phyloP scores from a whole-genome alignment of 2,888 invertebrate genomes.

The Nematopogon swammerdamellus region DNA sequence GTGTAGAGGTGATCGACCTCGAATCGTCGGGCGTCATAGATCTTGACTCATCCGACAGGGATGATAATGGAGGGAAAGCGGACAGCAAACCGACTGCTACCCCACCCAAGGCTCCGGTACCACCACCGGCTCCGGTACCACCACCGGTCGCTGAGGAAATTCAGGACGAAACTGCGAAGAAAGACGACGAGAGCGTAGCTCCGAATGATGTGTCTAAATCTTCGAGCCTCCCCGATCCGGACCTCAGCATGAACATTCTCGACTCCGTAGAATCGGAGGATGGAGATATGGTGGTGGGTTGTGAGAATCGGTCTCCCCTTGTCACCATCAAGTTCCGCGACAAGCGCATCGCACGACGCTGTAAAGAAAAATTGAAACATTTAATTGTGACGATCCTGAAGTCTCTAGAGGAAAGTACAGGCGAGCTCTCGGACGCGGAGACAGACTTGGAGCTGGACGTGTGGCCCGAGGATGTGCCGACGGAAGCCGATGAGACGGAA shows the following conservation, averaged over 20 bases:
- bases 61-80: not conserved
- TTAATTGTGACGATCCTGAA: conserved; percentile 43
- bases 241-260: conserved; percentile 12
- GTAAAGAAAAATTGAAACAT: conserved; percentile 40
- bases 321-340: conserved; percentile 45
- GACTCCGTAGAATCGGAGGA: conserved; percentile 35
- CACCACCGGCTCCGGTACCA: no score
- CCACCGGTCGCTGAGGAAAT: not conserved
- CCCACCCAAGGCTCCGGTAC: no score
- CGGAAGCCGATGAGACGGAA: conserved; percentile 12
- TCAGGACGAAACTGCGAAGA: not conserved
- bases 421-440: conserved; percentile 24
- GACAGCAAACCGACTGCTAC: not conserved
- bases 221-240: not conserved
- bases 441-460: conserved; percentile 37
- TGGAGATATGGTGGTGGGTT: conserved; percentile 28
- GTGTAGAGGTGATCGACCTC: not conserved
- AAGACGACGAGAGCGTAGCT: conserved; percentile 4
- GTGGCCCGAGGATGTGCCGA: conserved; percentile 37
- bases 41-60: no score
- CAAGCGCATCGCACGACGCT: conserved; percentile 33
- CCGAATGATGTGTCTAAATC: not conserved
- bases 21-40: not conserved
- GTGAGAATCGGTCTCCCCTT: conserved; percentile 37
- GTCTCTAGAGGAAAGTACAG: conserved; percentile 22